Evolutionary conservation across 2,797 vertebrate genomes (phyloP).

Genomic region (Botia kubotai): DNA sequence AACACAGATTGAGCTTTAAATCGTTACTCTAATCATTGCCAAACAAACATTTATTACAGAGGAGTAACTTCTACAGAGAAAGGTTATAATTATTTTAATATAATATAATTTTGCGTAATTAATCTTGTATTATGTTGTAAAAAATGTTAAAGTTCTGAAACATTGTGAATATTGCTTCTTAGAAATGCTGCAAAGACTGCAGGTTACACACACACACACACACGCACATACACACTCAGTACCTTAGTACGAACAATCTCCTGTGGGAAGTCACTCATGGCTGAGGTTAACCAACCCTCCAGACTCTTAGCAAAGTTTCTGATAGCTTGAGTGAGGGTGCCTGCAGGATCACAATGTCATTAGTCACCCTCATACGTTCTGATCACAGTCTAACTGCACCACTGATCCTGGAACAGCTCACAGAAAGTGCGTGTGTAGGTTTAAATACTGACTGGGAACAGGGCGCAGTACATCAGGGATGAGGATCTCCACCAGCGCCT

Average conservation of each 20-base stretch:
- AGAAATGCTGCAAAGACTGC: background rate
- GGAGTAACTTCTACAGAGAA: too few species aligned
- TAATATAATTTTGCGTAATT: too few species aligned
- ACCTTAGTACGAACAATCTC: slow-evolving; percentile 95
- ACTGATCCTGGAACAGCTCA: background rate
- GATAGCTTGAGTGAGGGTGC: slow-evolving; percentile 96
- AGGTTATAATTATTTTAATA: too few species aligned
- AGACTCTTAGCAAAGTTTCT: slow-evolving; percentile 98
- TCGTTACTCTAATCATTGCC: too few species aligned
- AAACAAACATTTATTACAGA: too few species aligned
- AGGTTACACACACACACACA: background rate
- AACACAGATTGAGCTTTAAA: too few species aligned
- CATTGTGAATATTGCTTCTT: background rate
- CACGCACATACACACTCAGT: slow-evolving; percentile 36
- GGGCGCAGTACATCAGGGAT: slow-evolving; percentile 96
- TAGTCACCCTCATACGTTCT: slow-evolving; percentile 14
- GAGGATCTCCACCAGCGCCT: slow-evolving; percentile 95
- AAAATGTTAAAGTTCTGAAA: too few species aligned
- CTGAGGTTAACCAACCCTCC: slow-evolving; percentile 94
- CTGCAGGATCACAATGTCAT: slow-evolving; percentile 70
- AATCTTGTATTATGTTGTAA: too few species aligned
- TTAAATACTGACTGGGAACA: slow-evolving; percentile 88
- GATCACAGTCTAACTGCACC: background rate
- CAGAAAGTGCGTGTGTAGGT: background rate
- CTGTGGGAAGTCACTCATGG: slow-evolving; percentile 93